A percentile compares a stretch with the other conserved stretches of the same genome.
phyloP scores from a whole-genome alignment of 2,888 invertebrate genomes.

The Microchrysa polita region DNA sequence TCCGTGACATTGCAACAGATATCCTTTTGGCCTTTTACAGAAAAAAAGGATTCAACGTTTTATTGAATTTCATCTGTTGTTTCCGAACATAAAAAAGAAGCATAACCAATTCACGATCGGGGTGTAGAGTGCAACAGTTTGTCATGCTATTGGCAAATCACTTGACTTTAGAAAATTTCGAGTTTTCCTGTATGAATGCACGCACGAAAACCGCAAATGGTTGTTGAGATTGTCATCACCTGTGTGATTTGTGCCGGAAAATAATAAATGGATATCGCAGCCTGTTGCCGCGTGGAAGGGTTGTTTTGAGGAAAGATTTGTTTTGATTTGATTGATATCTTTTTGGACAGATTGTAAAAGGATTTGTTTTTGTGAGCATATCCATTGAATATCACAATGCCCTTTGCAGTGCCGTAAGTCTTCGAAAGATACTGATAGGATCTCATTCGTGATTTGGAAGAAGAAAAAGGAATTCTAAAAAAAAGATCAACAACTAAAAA shows the following conservation, averaged over 20 bases:
- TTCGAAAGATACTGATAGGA: too few relatives aligned
- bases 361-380: too few relatives aligned
- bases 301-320: too few relatives aligned
- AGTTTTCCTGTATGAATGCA: background rate
- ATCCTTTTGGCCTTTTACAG: conserved; percentile 11
- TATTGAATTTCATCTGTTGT: conserved; percentile 33
- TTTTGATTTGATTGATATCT: too few relatives aligned
- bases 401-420: too few relatives aligned
- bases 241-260: conserved; percentile 14
- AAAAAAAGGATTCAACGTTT: conserved; percentile 23
- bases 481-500: too few relatives aligned
- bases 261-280: background rate
- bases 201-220: conserved; percentile 18
- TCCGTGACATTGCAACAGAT: conserved; percentile 40
- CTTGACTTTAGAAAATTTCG: background rate
- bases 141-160: background rate
- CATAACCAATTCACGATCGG: background rate
- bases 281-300: conserved; percentile 21
- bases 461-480: too few relatives aligned
- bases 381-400: too few relatives aligned
- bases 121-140: conserved; percentile 38
- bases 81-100: background rate
- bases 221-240: conserved; percentile 39
- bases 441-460: too few relatives aligned
- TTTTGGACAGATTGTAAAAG: too few relatives aligned